These are phyloP conservation scores for Apteryx mantelli DNA, from an alignment of 2,113 vertebrate genomes.

Conservation along the genomic window DNA sequence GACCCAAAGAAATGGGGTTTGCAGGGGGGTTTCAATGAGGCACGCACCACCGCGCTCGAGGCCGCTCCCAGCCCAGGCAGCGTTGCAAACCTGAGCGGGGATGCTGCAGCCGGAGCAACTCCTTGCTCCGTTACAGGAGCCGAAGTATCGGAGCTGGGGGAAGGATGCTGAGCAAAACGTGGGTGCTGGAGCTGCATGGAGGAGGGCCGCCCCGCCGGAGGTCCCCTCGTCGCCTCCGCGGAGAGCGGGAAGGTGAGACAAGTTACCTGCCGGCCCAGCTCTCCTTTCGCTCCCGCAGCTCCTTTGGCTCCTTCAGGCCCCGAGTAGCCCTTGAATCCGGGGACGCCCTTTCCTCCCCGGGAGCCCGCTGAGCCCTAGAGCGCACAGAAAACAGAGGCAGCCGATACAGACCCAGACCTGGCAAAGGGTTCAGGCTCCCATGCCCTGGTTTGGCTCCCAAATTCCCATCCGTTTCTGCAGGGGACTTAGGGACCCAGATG, in stretches of 20 bases:
- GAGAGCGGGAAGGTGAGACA: neutral
- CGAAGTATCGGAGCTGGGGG: neutral
- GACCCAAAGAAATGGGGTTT: neutral
- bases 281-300: constrained; percentile 74
- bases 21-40: neutral
- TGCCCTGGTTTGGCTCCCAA: too few species aligned
- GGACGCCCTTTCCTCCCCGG: constrained; percentile 65
- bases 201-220: neutral
- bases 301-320: constrained; percentile 81
- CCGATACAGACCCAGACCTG: too few species aligned
- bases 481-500: too few species aligned
- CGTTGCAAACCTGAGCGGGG: too few species aligned
- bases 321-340: constrained; percentile 68
- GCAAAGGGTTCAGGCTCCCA: too few species aligned
- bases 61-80: neutral
- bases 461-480: too few species aligned
- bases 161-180: neutral
- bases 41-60: too few species aligned
- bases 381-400: neutral
- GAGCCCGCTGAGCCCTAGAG: constrained; percentile 43
- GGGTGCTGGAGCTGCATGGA: rapidly evolving
- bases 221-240: rapidly evolving
- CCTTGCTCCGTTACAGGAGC: too few species aligned
- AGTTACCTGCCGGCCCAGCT: constrained; percentile 78
- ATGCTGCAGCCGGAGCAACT: neutral